Conservation (phyloP, 2,888 invertebrate genomes). For the Abscondita cerata region DNA sequence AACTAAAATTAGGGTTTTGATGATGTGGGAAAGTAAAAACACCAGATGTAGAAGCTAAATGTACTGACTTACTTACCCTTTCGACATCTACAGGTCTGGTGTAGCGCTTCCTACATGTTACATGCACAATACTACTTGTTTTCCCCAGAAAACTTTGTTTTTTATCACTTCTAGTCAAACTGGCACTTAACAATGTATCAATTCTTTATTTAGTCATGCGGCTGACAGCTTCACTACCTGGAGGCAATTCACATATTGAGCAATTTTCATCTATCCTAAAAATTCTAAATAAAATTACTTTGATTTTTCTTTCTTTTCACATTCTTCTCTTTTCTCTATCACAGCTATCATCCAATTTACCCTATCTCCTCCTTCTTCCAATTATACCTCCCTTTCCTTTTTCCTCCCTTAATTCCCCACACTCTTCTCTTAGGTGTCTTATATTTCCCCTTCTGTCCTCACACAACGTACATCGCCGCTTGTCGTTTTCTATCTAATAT, state of each 20-base stretch:
- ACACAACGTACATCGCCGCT: no score
- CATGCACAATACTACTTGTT: conserved; percentile 3
- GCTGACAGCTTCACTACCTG: conserved; percentile 1
- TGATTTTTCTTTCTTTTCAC: no score
- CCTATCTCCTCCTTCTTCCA: no score
- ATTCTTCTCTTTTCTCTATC: no score
- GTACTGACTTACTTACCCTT: neutral
- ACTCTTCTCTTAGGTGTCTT: no score
- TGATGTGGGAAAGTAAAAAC: neutral
- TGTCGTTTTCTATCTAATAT: no score
- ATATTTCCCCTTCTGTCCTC: no score
- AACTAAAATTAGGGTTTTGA: neutral
- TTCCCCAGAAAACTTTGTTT: no score
- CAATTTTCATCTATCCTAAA: conserved; percentile 7
- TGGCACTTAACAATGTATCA: conserved; percentile 8
- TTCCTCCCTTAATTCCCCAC: no score
- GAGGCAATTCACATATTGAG: conserved; percentile 3
- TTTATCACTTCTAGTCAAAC: conserved; percentile 7
- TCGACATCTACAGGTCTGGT: conserved; percentile 9
- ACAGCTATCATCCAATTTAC: no score
- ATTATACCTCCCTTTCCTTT: no score
- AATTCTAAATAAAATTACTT: neutral
- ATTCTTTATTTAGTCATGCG: conserved; percentile 8
- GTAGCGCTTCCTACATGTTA: conserved; percentile 6
- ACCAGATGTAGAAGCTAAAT: neutral